Percentiles rank a stretch among this genome's conserved stretches.
These are phyloP conservation scores for Ascaphus truei DNA, from an alignment of 2,113 vertebrate species.

Conservation along the genomic window DNA sequence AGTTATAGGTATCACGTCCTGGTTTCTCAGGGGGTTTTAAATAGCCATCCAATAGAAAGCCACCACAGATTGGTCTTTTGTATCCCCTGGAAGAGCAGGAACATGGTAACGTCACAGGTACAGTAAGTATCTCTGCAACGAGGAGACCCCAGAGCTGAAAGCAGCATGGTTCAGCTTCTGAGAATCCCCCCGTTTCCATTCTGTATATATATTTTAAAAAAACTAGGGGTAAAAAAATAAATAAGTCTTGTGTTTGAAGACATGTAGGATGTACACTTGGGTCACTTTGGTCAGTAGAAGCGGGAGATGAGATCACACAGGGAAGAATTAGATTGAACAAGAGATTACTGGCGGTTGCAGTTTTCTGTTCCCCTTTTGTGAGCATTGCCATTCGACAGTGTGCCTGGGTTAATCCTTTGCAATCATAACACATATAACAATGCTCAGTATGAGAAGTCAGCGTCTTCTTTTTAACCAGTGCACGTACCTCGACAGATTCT, in stretches of 20 bases:
- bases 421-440: slow-evolving; percentile 31
- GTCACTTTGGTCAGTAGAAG: neutral
- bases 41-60: no score
- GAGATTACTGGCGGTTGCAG: neutral
- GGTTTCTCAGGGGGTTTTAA: no score
- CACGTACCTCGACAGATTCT: slow-evolving; percentile 22
- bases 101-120: no score
- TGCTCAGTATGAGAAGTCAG: slow-evolving; percentile 12
- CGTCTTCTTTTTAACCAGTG: slow-evolving; percentile 28
- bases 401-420: slow-evolving; percentile 33
- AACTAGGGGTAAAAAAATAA: no score
- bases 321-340: neutral
- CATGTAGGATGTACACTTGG: slow-evolving; percentile 19
- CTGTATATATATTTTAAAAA: no score
- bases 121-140: no score
- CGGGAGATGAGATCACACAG: neutral
- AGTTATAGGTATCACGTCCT: no score
- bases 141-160: no score
- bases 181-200: no score
- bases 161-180: no score
- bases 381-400: slow-evolving; percentile 24
- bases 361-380: slow-evolving; percentile 8
- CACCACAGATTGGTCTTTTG: no score
- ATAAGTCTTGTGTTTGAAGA: slow-evolving; percentile 25
- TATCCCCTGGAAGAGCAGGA: no score